Evolutionary conservation across 2,797 vertebrate genomes (phyloP), one percentile per base, ranked within the genome.

Genomic region (Todus mexicanus): DNA sequence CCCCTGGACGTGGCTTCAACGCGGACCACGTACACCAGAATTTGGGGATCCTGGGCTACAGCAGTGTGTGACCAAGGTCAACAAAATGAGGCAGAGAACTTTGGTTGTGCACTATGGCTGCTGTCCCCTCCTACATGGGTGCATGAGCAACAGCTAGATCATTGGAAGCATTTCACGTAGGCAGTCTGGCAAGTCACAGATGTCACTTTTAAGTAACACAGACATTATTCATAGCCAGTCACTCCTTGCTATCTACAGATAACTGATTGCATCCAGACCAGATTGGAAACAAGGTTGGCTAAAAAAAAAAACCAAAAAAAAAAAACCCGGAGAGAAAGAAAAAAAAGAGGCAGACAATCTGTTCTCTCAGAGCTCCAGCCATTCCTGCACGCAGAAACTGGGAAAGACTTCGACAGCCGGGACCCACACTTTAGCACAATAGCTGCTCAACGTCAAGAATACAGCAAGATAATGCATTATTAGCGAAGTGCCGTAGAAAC

Each of bases 131-230:
- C 89, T 60, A 40, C 48, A 8, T 0, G 37, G 13, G 60, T 35
- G 53, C 72, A 69, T 0, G 11, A 92, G 76, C 75, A 92, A 59
- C 81, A 61, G 82, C 21, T 13, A 65, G 43, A 80, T 65, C 86
- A 89, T 77, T 85, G 87, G 93, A 96, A 91, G 88, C 93, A 80
- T 72, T 95, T 93, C 94, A 96, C 82, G 75, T 93, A 96, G 93
- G 93, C 94, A 95, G 92, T 94, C 92, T 96, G 92, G 92, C 94
- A 95, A 96, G 89, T 92, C 95, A 91, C 95, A 96, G 90, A 94
- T 94, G 94, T 94, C 93, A 94, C 89, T 91, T 89, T 54, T 48
- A 95, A 95, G 70, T 51, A 96, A 91, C 92, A 87, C 78, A 91
- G 95, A 93, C 90, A 63, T 94, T 96, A 96, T 96, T 96, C 95